A percentile compares a stretch with the other conserved stretches of the same genome.
phyloP scores from a whole-genome alignment of 2,888 invertebrate genomes.

The Cryptocephalus primarius region DNA sequence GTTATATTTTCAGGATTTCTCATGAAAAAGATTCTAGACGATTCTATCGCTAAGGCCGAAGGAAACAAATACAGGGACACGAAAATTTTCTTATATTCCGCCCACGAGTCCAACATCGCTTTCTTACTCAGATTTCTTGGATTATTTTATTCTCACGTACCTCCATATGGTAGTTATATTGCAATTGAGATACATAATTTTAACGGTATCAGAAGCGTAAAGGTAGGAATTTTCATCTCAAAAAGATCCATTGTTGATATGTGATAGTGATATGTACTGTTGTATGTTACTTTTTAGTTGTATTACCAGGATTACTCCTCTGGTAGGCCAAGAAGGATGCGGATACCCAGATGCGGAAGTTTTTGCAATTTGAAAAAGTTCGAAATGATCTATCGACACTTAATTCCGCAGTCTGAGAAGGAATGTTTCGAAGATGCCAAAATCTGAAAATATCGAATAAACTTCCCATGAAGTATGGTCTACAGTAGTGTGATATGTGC shows the following conservation, averaged over 20 bases:
- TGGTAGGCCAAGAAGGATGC: slow-evolving; percentile 9
- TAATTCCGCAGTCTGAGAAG: slow-evolving; percentile 13
- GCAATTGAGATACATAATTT: slow-evolving; percentile 24
- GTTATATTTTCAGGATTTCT: slow-evolving; percentile 24
- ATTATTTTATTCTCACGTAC: slow-evolving; percentile 21
- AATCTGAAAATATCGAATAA: background rate
- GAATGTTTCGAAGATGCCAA: slow-evolving; percentile 12
- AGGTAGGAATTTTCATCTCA: slow-evolving; percentile 9
- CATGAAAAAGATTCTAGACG: slow-evolving; percentile 26
- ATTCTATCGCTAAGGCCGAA: slow-evolving; percentile 19
- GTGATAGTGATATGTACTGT: too few relatives aligned
- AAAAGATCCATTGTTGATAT: too few relatives aligned
- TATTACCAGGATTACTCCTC: slow-evolving; percentile 21
- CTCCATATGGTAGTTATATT: slow-evolving; percentile 27
- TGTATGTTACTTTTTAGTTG: slow-evolving; percentile 19
- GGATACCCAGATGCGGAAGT: slow-evolving; percentile 13
- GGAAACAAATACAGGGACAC: slow-evolving; percentile 14
- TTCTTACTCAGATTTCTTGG: slow-evolving; percentile 21
- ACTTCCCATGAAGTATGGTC: too few relatives aligned
- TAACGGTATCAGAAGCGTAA: slow-evolving; percentile 14
- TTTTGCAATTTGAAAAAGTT: slow-evolving; percentile 14
- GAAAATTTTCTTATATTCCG: slow-evolving; percentile 29
- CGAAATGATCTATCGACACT: slow-evolving; percentile 8
- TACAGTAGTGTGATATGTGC: too few relatives aligned
- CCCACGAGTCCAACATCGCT: slow-evolving; percentile 30